Base-by-base conservation (phyloP, 1,140 invertebrate genomes). In the Centruroides vittatus region DNA sequence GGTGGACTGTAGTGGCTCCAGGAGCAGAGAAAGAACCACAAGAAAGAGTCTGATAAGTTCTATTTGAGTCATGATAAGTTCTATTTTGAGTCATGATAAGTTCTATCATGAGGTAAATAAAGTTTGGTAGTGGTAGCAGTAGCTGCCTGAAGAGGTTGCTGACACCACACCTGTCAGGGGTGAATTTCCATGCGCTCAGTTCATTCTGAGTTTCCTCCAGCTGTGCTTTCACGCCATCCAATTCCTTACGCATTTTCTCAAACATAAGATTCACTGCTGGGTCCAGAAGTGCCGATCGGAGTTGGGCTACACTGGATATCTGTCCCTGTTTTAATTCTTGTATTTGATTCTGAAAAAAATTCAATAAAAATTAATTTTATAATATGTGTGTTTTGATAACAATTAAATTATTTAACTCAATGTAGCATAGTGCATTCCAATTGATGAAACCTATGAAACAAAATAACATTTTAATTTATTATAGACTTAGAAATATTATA, bases 151-250 rank as follows among this genome's bases (percentile, higher is more conserved):
- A 55, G 50, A 61, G 58, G 58, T 55, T 54, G 57, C 11, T 62
- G 46, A 63, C 59, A 41, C 13, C 65, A 67, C 74, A 86, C 84
- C 91, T 96, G 76, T 98, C 94, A 46, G 94, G 91, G 23, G 93
- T 98, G 73, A 98, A 98, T 76, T 98, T 98, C 94, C 94, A 98
- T 2, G 94, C 94, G 62, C 88, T 89, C 35, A 98, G 78, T 81
- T 98, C 94, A 77, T 94, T 96, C 77, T 98, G 93, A 35, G 92
- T 96, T 78, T 98, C 93, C 75, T 98, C 93, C 60, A 96, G 79
- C 75, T 89, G 88, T 50, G 88, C 84, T 76, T 90, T 91, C 9
- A 88, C 88, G 50, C 85, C 82, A 59, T 89, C 85, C 61, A 98
- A 76, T 76, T 98, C 93, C 74, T 91, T 87, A 65, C 90, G 84